Percentiles rank a stretch among this genome's conserved stretches.
Evolutionary conservation across 1,140 invertebrate genomes (phyloP).

Genomic region (Teleopsis dalmanni): DNA sequence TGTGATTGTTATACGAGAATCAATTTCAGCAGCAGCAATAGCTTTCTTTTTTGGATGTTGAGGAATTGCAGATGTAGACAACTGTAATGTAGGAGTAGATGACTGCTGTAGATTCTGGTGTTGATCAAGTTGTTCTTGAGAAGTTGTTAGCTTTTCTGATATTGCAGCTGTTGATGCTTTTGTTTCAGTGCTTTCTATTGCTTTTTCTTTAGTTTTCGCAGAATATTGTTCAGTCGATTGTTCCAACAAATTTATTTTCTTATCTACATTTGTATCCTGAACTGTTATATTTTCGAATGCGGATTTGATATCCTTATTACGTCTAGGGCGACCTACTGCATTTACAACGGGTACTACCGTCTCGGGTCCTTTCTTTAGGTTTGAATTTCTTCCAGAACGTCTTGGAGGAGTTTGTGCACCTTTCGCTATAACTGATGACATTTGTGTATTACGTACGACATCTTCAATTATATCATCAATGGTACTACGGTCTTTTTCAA

Average conservation of each 20-base stretch:
- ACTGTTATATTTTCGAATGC: conserved; percentile 27
- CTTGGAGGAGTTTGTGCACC: conserved; percentile 35
- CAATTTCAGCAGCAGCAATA: conserved; percentile 37
- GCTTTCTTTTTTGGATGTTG: conserved; percentile 42
- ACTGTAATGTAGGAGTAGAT: conserved; percentile 14
- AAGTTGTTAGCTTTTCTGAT: not conserved
- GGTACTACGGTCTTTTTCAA: conserved; percentile 70
- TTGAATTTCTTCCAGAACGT: conserved; percentile 28
- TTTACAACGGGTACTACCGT: conserved; percentile 47
- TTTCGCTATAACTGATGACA: conserved; percentile 32
- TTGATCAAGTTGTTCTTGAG: conserved; percentile 1
- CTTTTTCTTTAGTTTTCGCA: conserved; percentile 12
- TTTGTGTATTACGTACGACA: conserved; percentile 59
- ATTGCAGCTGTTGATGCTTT: not conserved
- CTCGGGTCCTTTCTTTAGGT: conserved; percentile 13
- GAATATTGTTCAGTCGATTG: too few species aligned
- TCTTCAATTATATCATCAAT: conserved; percentile 83
- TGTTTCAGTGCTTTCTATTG: conserved; percentile 1
- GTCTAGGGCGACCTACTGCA: conserved; percentile 49
- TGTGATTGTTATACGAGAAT: too few species aligned
- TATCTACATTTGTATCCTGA: conserved; percentile 4
- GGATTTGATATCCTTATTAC: conserved; percentile 53
- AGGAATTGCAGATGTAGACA: conserved; percentile 24
- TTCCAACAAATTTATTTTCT: too few species aligned
- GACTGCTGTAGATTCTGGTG: not conserved